Base-by-base conservation (phyloP, 2,113 vertebrate species). In the Plotosus lineatus region DNA sequence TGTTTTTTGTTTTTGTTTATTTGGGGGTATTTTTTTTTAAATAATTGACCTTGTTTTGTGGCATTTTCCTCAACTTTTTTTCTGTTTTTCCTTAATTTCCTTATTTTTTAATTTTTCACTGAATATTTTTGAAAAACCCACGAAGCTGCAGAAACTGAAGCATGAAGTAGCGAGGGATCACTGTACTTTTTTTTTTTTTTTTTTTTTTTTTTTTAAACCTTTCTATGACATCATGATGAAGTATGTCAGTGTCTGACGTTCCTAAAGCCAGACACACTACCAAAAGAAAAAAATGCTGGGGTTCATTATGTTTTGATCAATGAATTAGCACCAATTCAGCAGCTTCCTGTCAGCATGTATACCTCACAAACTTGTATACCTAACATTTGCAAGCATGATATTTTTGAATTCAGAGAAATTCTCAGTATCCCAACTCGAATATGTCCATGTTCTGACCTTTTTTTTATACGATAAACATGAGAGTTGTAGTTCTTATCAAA, bases 181-280 rank as follows among this genome's bases (percentile, higher is more conserved):
- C n/a, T n/a, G n/a, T n/a, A n/a, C n/a, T n/a, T n/a, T n/a, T n/a
- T n/a, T n/a, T n/a, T n/a, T n/a, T n/a, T n/a, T n/a, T 63, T n/a
- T 53, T 44, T 55, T 44, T 75, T 65, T n/a, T 14, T 42, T 77
- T 55, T 56, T 77, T 56, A 78, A 75, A 66, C 79, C 28, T 51
- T 23, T 6, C 56, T 60, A 31, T 56, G 74, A 71, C 78, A 53
- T n/a, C 78, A 71, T 12, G 61, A 78, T 79, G 72, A 65, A 73
- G 77, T 72, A 77, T 75, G 50, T 75, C 69, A 40, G n/a, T 12
- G 9, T 44, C 56, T 51, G 56, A 73, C 63, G 56, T 74, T 74
- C 28, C 23, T 6, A 48, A 48, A 42, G 9, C n/a, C 31, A 42
- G 31, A 21, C 40, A 6, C 26, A n/a, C 3, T 33, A 72, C 69